These are phyloP conservation scores for Magallana nippona DNA, from an alignment of 2,888 invertebrate genomes.

Conservation along the genomic window DNA sequence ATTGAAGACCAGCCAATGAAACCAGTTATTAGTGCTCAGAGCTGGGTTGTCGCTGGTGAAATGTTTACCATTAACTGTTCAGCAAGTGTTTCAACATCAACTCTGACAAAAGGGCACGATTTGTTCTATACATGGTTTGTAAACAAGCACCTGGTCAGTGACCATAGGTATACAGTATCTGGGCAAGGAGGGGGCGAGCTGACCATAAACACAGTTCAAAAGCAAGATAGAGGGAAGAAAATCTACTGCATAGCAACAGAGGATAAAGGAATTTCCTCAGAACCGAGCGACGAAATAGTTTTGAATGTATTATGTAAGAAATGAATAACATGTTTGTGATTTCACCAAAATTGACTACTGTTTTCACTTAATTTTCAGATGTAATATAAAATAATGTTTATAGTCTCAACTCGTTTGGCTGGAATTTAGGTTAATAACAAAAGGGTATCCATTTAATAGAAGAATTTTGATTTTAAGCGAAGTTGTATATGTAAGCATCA, in stretches of 20 bases:
- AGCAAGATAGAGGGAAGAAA: not conserved
- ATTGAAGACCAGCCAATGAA: not conserved
- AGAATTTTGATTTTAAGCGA: not conserved
- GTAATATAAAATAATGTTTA: no score
- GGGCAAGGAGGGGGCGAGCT: not conserved
- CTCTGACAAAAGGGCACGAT: not conserved
- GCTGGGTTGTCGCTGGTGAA: not conserved
- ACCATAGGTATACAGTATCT: not conserved
- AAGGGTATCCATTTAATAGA: no score
- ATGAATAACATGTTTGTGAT: not conserved
- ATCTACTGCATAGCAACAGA: not conserved
- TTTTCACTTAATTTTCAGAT: no score
- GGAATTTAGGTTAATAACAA: no score
- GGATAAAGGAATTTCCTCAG: not conserved
- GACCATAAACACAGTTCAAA: not conserved
- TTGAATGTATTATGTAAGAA: constrained; percentile 12
- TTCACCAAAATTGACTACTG: no score
- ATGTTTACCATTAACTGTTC: not conserved
- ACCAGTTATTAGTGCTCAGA: not conserved
- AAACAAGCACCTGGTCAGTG: not conserved
- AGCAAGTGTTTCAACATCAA: not conserved
- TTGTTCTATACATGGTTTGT: not conserved
- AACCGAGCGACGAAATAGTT: not conserved
- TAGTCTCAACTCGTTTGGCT: no score
- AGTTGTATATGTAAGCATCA: no score